Evolutionary conservation across 2,113 vertebrate species (phyloP), one percentile per base, ranked within the genome.

Genomic region (Onychostoma macrolepis): DNA sequence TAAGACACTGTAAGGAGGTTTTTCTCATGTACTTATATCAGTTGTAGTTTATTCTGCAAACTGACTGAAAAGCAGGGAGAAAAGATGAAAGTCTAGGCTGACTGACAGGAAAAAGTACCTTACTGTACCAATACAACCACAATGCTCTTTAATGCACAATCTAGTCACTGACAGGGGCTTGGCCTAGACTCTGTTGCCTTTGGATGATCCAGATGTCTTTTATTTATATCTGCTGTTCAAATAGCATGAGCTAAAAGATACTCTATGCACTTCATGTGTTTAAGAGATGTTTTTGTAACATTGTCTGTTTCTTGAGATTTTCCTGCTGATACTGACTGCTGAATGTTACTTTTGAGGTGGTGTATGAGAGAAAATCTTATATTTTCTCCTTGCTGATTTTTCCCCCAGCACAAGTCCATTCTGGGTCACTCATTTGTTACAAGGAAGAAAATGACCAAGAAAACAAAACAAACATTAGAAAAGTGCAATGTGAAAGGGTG

Each of bases 381-480:
- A 80, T 80, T 80, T 38, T 38, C 5, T 19, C 12, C 36, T 81
- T 43, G 53, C 30, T 33, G 24, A 10, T n/a, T 79, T 81, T 28
- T 24, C 41, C n/a, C 2, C n/a, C 61, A 82, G 26, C 61, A 48
- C 80, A 67, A 82, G 38, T 65, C 26, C 33, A 41, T 81, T 43
- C 38, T 28, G 26, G 41, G 41, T 17, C 36, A 30, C 41, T 67
- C 11, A 53, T 81, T 85, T 77, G 28, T 80, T 15, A 48, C 65
- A 67, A 88, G 88, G 89, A 80, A 75, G 17, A 48, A 84, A 88
- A 90, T 91, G 90, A 93, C 87, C 58, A 71, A 53, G 48, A 77
- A 71, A 88, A 83, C 53, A 45, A 56, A 69, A 76, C 48, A 61
- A 38, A 58, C 21, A 48, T 21, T 33, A 45, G 67, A 82, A 72